Evolutionary conservation across 2,888 invertebrate species (phyloP).

Genomic region (Oscheius sp.): DNA sequence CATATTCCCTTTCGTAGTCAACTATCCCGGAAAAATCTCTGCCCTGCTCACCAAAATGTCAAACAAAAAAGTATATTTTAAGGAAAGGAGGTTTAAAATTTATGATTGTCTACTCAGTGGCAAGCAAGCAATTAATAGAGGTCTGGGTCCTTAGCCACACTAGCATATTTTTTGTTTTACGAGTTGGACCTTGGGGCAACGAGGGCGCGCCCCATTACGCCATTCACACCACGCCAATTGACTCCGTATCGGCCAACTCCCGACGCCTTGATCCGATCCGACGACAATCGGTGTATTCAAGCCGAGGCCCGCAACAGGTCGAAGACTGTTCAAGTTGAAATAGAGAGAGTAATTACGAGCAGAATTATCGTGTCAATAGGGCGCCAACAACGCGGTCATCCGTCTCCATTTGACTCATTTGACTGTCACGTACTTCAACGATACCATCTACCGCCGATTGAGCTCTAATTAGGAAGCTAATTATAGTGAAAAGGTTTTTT

Average conservation of each 20-base stretch:
- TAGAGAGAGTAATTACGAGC: slow-evolving; percentile 28
- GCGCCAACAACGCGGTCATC: slow-evolving; percentile 37
- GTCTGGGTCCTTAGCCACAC: slow-evolving; percentile 30
- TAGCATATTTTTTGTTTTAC: slow-evolving; percentile 35
- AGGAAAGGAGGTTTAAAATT: slow-evolving; percentile 8
- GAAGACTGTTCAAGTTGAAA: slow-evolving; percentile 1
- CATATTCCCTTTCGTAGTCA: slow-evolving; percentile 7
- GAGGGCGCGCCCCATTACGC: slow-evolving; percentile 36
- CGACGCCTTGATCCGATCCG: slow-evolving; percentile 37
- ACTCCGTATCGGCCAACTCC: slow-evolving; percentile 37
- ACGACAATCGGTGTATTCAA: slow-evolving; percentile 18
- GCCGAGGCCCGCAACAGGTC: slow-evolving; percentile 6
- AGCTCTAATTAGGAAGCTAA: background rate
- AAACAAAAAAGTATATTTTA: too few species aligned
- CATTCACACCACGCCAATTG: slow-evolving; percentile 37
- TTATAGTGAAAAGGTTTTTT: background rate
- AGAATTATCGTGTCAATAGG: slow-evolving; percentile 32
- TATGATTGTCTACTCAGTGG: slow-evolving; percentile 13
- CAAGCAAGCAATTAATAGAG: slow-evolving; percentile 32
- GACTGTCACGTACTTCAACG: slow-evolving; percentile 28
- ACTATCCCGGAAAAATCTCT: background rate
- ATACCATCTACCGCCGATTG: slow-evolving; percentile 33
- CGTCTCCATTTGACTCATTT: slow-evolving; percentile 34
- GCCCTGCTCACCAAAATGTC: background rate
- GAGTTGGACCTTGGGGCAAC: slow-evolving; percentile 36